Evolutionary conservation across 1,140 invertebrate genomes (phyloP).

Genomic region (Cydia amplana): DNA sequence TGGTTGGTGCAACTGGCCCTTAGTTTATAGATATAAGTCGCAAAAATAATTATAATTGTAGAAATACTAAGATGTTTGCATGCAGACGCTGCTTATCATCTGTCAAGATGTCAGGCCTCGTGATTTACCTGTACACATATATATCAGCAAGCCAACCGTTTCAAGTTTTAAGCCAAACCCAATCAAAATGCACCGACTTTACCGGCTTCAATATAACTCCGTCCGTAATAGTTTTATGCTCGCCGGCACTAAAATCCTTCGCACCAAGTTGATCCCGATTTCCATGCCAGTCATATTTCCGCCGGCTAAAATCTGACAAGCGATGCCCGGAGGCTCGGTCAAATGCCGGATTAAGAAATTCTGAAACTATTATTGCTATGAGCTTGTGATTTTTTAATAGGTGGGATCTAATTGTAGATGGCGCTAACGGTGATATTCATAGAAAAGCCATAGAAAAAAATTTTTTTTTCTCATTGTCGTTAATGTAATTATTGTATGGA

Average conservation of each 20-base stretch:
- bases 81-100: too few species aligned
- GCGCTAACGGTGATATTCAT: too few species aligned
- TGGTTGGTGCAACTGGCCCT: too few species aligned
- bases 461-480: too few species aligned
- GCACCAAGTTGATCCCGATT: conserved; percentile 10
- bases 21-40: too few species aligned
- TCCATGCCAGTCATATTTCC: conserved; percentile 6
- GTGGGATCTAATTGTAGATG: too few species aligned
- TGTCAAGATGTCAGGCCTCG: too few species aligned
- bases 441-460: too few species aligned
- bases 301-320: neutral
- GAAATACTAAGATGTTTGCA: too few species aligned
- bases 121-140: too few species aligned
- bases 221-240: neutral
- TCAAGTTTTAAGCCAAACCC: neutral
- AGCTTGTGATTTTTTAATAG: neutral
- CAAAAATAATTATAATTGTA: too few species aligned
- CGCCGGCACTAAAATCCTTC: neutral
- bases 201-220: neutral
- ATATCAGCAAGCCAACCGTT: neutral
- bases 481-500: too few species aligned
- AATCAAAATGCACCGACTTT: neutral
- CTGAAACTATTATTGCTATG: neutral
- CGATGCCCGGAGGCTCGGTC: neutral
- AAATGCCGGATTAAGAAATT: conserved; percentile 11